Conservation (phyloP, 2,888 invertebrate genomes). For the Timema podura region DNA sequence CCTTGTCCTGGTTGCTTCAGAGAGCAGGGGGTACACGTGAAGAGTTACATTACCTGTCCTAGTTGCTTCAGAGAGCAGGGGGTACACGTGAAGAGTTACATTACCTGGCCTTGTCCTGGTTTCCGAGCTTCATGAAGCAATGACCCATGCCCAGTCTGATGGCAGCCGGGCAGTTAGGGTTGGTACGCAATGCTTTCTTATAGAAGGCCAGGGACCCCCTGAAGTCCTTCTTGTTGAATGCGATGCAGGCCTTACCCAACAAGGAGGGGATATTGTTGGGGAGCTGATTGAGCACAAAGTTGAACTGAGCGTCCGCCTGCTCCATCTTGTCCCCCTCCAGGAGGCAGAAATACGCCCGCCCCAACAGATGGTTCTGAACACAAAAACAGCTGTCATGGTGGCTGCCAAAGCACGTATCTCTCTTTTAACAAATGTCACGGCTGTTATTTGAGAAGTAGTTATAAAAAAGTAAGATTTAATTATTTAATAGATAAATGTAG, state of each 20-base stretch:
- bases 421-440: background rate
- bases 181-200: constrained; percentile 93
- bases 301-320: constrained; percentile 99
- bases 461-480: no score
- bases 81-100: constrained; percentile 6
- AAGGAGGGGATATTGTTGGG: constrained; percentile 95
- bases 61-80: no score
- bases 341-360: constrained; percentile 96
- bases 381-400: constrained; percentile 14
- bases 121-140: constrained; percentile 94
- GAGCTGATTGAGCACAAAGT: constrained; percentile 94
- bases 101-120: constrained; percentile 89
- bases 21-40: no score
- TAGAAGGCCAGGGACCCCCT: constrained; percentile 94
- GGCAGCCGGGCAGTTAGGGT: constrained; percentile 95
- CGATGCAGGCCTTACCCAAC: constrained; percentile 97
- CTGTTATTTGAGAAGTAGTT: no score
- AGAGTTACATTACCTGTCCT: constrained; percentile 38
- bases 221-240: constrained; percentile 96
- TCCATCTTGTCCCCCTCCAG: constrained; percentile 99
- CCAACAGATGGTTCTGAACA: constrained; percentile 87
- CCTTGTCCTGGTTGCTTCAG: constrained; percentile 94
- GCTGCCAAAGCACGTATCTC: background rate
- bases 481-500: no score
- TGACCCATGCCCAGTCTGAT: constrained; percentile 97